A percentile compares a stretch with the other conserved stretches of the same genome.
phyloP scores from a whole-genome alignment of 2,888 invertebrate species.

The Oxycera nigricornis region DNA sequence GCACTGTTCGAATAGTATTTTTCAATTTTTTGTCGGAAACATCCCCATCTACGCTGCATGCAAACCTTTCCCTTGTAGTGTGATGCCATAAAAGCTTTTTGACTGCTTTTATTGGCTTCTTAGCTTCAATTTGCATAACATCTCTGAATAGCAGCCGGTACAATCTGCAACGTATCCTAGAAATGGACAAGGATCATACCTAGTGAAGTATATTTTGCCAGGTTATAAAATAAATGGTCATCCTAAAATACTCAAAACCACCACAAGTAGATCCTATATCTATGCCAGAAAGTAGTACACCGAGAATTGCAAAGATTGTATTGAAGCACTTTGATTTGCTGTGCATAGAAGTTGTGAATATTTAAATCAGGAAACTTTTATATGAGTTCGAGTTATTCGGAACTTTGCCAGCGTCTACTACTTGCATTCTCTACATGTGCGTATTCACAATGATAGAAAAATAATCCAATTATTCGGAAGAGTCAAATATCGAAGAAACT shows the following conservation, averaged over 20 bases:
- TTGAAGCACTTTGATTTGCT: neutral
- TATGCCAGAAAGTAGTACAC: neutral
- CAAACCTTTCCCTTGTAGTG: neutral
- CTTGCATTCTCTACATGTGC: too few relatives aligned
- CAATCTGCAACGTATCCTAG: neutral
- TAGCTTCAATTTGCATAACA: neutral
- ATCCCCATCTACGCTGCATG: neutral
- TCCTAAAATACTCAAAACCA: neutral
- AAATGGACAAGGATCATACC: neutral
- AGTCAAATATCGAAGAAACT: too few relatives aligned
- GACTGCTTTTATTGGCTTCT: constrained; percentile 20
- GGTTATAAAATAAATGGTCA: neutral
- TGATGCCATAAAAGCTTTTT: constrained; percentile 7
- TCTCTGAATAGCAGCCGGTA: constrained; percentile 8
- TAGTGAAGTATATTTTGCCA: neutral
- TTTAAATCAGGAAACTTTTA: neutral
- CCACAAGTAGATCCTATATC: too few relatives aligned
- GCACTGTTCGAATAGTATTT: neutral
- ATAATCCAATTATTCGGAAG: too few relatives aligned
- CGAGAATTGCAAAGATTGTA: neutral
- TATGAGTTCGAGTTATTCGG: neutral
- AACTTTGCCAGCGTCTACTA: too few relatives aligned
- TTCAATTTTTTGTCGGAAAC: neutral
- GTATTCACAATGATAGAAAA: too few relatives aligned
- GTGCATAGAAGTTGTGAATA: too few relatives aligned